These are phyloP conservation scores for Thalassarche chlororhynchos DNA, from an alignment of 2,113 vertebrate genomes.

Conservation along the genomic window DNA sequence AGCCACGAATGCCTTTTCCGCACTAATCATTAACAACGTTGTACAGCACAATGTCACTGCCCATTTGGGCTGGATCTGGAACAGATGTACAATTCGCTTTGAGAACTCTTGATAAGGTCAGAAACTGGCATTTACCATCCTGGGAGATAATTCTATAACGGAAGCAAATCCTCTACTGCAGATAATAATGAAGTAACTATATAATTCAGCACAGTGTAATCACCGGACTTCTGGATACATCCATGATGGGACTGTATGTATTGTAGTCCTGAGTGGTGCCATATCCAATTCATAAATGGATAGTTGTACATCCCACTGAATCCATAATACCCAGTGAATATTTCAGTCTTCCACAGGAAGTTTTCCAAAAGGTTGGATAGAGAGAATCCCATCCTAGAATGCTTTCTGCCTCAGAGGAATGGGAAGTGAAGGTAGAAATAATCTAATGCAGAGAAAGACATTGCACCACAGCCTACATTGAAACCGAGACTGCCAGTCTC, in stretches of 20 bases:
- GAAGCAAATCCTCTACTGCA: not conserved
- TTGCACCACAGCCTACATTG: not conserved
- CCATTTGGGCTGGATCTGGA: not conserved
- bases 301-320: not conserved
- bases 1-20: not conserved
- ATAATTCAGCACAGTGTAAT: not conserved
- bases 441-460: not conserved
- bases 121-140: not conserved
- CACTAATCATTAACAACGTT: not conserved
- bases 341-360: not conserved
- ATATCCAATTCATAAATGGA: not conserved
- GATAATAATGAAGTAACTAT: not conserved
- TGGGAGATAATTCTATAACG: not conserved
- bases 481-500: not conserved
- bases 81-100: not conserved
- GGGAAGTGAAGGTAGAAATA: not conserved
- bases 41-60: not conserved
- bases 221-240: not conserved
- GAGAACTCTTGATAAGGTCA: not conserved
- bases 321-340: not conserved
- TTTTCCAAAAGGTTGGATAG: not conserved
- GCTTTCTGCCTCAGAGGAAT: not conserved
- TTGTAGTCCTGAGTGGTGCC: not conserved
- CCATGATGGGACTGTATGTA: not conserved
- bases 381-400: not conserved